phyloP scores from a whole-genome alignment of 2,797 vertebrate genomes.

The Gorsachius magnificus region DNA sequence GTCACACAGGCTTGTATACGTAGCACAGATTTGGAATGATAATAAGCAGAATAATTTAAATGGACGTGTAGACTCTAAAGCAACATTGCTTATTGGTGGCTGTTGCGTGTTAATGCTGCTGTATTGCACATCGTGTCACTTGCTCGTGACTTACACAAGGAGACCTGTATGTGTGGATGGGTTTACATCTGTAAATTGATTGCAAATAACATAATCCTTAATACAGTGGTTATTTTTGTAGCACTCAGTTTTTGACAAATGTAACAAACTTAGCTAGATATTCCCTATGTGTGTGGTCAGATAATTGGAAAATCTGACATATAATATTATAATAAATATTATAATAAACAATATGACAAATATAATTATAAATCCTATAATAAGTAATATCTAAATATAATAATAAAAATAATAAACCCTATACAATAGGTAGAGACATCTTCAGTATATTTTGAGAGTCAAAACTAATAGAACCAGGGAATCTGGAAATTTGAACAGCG shows the following conservation, averaged over 20 bases:
- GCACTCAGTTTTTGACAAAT: not conserved
- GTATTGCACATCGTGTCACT: not conserved
- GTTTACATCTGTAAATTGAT: not conserved
- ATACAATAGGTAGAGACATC: not conserved
- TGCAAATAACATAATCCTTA: not conserved
- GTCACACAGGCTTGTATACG: not conserved
- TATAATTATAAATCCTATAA: no score
- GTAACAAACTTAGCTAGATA: not conserved
- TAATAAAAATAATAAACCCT: not conserved
- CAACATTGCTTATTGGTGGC: not conserved
- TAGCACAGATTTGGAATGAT: not conserved
- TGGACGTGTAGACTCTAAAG: not conserved
- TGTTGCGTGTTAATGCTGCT: not conserved
- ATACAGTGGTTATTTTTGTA: not conserved
- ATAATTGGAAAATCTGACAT: not conserved
- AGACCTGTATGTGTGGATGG: not conserved
- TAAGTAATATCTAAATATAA: not conserved
- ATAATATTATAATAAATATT: not conserved
- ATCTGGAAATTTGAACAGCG: not conserved
- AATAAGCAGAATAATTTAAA: not conserved
- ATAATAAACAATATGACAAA: not conserved
- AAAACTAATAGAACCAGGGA: not conserved
- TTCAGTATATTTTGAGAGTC: not conserved
- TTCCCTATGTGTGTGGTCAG: not conserved
- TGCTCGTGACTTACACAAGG: not conserved